These are phyloP conservation scores for Hymenochirus boettgeri DNA, from an alignment of 2,113 vertebrate species.

Conservation along the genomic window DNA sequence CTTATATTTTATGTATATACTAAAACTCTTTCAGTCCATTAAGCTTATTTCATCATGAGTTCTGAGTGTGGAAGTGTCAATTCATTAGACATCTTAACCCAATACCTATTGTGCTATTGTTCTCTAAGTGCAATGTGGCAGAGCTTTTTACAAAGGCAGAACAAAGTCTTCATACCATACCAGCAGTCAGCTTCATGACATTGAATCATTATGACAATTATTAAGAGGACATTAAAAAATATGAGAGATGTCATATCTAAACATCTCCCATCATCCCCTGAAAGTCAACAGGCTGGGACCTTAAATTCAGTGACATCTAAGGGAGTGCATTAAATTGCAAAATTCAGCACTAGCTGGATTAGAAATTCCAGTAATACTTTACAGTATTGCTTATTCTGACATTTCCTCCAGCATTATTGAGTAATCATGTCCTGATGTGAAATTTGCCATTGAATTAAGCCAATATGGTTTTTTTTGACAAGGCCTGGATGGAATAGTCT, in stretches of 20 bases:
- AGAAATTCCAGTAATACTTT: too few species aligned
- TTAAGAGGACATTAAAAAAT: too few species aligned
- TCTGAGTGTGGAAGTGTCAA: not conserved
- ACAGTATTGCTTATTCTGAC: not conserved
- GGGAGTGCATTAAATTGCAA: not conserved
- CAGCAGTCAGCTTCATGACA: too few species aligned
- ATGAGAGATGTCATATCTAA: too few species aligned
- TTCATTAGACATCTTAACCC: not conserved
- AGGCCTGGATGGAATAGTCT: not conserved
- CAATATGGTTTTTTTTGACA: constrained; percentile 5
- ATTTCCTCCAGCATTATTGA: constrained; percentile 18
- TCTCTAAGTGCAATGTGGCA: not conserved
- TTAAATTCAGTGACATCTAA: too few species aligned
- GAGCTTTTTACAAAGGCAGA: not conserved
- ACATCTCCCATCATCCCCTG: too few species aligned
- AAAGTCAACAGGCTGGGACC: too few species aligned
- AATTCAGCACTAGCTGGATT: not conserved
- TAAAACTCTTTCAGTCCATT: not conserved
- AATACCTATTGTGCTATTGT: not conserved
- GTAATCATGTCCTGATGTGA: not conserved
- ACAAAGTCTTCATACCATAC: not conserved
- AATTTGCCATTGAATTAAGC: not conserved
- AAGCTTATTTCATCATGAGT: not conserved
- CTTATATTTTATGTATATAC: too few species aligned
- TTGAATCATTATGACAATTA: too few species aligned